Evolutionary conservation across 2,113 vertebrate species (phyloP).

Genomic region (Melanerpes aurifrons): DNA sequence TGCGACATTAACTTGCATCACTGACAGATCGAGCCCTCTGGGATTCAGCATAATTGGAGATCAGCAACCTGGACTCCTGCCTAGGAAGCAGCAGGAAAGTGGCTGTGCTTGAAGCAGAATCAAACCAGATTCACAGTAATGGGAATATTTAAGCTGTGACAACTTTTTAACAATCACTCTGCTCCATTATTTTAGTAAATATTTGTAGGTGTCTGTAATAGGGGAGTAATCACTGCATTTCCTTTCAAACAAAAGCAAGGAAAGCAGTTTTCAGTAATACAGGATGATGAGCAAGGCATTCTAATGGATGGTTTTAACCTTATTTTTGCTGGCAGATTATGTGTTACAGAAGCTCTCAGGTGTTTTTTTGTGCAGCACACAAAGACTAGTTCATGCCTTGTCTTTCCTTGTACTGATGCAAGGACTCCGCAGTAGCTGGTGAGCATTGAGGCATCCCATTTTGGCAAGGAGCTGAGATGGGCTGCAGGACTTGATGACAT

Average conservation of each 20-base stretch:
- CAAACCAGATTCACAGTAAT: neutral
- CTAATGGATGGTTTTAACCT: conserved; percentile 4
- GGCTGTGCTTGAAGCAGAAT: neutral
- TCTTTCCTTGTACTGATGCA: neutral
- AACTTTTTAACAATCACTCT: neutral
- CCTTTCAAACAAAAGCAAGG: conserved; percentile 1
- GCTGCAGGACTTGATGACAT: neutral
- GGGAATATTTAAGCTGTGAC: conserved; percentile 18
- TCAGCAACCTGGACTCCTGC: conserved; percentile 39
- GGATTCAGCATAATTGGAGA: neutral
- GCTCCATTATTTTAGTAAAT: conserved; percentile 49
- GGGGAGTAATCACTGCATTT: conserved; percentile 18
- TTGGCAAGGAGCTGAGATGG: neutral
- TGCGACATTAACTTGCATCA: neutral
- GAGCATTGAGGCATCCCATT: neutral
- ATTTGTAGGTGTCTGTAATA: conserved; percentile 50
- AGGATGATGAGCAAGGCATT: conserved; percentile 14
- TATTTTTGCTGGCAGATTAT: neutral
- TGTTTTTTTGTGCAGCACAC: neutral
- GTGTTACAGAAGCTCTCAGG: neutral
- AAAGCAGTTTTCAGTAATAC: conserved; percentile 2
- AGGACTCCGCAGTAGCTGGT: neutral
- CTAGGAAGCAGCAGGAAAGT: conserved; percentile 9
- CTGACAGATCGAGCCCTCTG: neutral
- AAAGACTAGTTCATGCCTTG: neutral